Evolutionary conservation across 1,140 invertebrate genomes (phyloP).

Genomic region (Habropoda laboriosa): DNA sequence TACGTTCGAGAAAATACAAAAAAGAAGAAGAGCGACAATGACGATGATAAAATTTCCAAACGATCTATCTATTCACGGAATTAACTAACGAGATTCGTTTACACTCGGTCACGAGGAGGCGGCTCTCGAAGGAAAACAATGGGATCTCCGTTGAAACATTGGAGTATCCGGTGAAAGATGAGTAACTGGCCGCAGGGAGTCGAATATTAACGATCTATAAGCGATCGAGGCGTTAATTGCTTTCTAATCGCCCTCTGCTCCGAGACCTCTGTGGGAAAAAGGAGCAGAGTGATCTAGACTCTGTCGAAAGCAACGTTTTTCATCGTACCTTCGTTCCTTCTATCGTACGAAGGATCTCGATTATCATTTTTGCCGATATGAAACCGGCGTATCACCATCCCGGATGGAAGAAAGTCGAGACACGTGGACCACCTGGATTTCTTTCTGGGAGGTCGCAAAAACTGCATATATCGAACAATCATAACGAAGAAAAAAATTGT

Average conservation of each 20-base stretch:
- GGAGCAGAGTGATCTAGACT: neutral
- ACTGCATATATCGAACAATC: slow-evolving; percentile 62
- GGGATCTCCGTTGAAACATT: neutral
- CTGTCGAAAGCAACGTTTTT: slow-evolving; percentile 35
- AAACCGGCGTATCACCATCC: slow-evolving; percentile 46
- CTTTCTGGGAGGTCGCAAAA: slow-evolving; percentile 62
- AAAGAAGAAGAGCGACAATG: no score
- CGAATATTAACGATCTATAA: slow-evolving; percentile 35
- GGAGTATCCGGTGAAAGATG: slow-evolving; percentile 56
- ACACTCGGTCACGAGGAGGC: slow-evolving; percentile 15
- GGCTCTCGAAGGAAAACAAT: slow-evolving; percentile 49
- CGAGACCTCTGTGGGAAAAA: slow-evolving; percentile 33
- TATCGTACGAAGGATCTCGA: slow-evolving; percentile 45
- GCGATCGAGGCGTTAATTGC: slow-evolving; percentile 56
- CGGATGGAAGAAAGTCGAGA: slow-evolving; percentile 25
- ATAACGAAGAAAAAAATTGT: neutral
- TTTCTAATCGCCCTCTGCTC: slow-evolving; percentile 61
- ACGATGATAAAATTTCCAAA: no score
- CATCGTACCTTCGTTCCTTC: slow-evolving; percentile 6
- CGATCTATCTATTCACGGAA: no score
- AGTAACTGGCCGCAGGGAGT: slow-evolving; percentile 53
- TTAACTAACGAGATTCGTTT: slow-evolving; percentile 17
- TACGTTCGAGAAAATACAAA: no score
- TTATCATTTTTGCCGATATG: slow-evolving; percentile 47
- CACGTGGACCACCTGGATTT: slow-evolving; percentile 63